Conservation (phyloP, 2,113 vertebrate genomes). For the Erinaceus europaeus region DNA sequence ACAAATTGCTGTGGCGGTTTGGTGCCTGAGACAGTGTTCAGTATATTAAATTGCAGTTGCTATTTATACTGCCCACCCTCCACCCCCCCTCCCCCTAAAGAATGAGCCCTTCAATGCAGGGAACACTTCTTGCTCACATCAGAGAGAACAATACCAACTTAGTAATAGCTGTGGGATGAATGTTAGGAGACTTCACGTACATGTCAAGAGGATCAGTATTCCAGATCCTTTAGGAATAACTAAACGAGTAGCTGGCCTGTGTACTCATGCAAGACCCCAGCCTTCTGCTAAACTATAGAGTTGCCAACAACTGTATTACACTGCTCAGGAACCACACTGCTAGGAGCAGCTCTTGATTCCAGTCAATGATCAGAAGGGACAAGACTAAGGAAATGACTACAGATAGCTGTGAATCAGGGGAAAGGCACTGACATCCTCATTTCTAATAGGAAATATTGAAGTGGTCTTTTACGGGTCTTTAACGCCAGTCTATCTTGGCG, state of each 20-base stretch:
- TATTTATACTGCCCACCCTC: neutral
- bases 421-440: neutral
- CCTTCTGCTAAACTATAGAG: neutral
- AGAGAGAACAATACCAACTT: slow-evolving; percentile 13
- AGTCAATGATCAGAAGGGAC: neutral
- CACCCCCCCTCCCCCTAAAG: too few species aligned
- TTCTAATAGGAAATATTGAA: neutral
- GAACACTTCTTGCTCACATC: slow-evolving; percentile 38
- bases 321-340: slow-evolving; percentile 12
- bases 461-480: neutral
- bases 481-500: neutral
- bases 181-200: neutral
- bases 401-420: neutral
- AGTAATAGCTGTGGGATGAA: slow-evolving; percentile 5
- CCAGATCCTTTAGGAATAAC: neutral
- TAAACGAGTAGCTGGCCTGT: neutral
- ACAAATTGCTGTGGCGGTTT: slow-evolving; percentile 37
- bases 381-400: neutral
- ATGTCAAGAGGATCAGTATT: neutral
- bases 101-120: slow-evolving; percentile 38
- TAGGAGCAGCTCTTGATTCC: neutral
- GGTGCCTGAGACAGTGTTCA: neutral
- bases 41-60: slow-evolving; percentile 26
- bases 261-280: neutral
- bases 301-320: neutral